Evolutionary conservation across 2,888 invertebrate genomes (phyloP).

Genomic region (Caenorhabditis macrosperma): DNA sequence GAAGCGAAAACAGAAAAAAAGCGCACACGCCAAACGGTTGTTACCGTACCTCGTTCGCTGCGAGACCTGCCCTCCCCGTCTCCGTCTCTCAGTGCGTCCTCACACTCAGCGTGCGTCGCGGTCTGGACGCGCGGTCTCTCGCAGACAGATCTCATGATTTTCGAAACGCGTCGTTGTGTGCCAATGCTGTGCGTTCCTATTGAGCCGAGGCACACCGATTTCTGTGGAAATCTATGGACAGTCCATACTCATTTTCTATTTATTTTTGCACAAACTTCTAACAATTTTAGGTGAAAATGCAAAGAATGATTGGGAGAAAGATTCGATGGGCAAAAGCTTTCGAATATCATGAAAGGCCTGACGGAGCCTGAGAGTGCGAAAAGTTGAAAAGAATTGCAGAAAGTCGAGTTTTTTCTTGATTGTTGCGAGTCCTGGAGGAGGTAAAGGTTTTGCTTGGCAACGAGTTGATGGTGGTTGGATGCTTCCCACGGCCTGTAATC

Average conservation of each 20-base stretch:
- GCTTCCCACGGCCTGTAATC: slow-evolving; percentile 30
- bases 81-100: slow-evolving; percentile 19
- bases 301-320: slow-evolving; percentile 33
- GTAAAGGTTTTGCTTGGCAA: slow-evolving; percentile 25
- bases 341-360: slow-evolving; percentile 1
- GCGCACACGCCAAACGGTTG: slow-evolving; percentile 48
- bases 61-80: slow-evolving; percentile 1
- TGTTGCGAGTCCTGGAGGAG: slow-evolving; percentile 9
- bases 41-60: slow-evolving; percentile 35
- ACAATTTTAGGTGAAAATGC: slow-evolving; percentile 38
- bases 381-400: slow-evolving; percentile 19
- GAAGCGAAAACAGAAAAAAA: slow-evolving; percentile 18
- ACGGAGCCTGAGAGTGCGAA: slow-evolving; percentile 8
- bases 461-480: slow-evolving; percentile 25
- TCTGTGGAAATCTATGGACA: slow-evolving; percentile 1
- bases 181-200: slow-evolving; percentile 4
- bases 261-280: slow-evolving; percentile 43
- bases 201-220: slow-evolving; percentile 5
- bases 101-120: slow-evolving; percentile 15
- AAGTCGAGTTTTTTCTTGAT: neutral
- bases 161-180: slow-evolving; percentile 31
- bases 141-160: slow-evolving; percentile 35
- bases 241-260: slow-evolving; percentile 39
- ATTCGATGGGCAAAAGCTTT: slow-evolving; percentile 4
- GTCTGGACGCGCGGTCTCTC: slow-evolving; percentile 41